Conservation (phyloP, 2,888 invertebrate genomes). For the Balanococcus diminutus region DNA sequence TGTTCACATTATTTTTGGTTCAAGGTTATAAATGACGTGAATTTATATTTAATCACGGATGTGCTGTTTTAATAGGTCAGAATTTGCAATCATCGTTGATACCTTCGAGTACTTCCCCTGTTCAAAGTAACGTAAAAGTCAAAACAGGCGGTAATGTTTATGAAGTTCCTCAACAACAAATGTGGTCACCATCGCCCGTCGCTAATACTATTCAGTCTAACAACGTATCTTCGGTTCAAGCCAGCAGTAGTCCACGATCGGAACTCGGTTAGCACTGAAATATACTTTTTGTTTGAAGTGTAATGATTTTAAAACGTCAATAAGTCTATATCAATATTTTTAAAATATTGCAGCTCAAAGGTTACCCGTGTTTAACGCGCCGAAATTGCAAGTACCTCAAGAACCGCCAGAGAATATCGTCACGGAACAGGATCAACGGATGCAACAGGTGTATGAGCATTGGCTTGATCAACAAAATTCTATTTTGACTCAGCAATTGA, state of each 20-base stretch:
- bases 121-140: neutral
- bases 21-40: neutral
- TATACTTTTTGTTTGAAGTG: neutral
- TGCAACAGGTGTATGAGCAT: constrained; percentile 78
- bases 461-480: constrained; percentile 83
- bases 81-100: neutral
- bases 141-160: neutral
- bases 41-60: neutral
- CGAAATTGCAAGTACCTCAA: constrained; percentile 73
- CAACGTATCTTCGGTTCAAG: constrained; percentile 6
- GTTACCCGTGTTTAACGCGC: constrained; percentile 68
- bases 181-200: neutral
- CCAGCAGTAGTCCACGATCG: neutral
- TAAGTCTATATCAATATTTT: neutral
- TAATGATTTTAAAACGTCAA: neutral
- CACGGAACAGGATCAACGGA: constrained; percentile 76
- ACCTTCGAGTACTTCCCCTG: neutral
- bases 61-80: neutral
- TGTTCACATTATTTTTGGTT: neutral
- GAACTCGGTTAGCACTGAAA: constrained; percentile 36
- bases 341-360: constrained; percentile 58
- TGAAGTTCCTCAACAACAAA: constrained; percentile 43
- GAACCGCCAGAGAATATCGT: constrained; percentile 77
- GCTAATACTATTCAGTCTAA: neutral
- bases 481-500: constrained; percentile 75